Evolutionary conservation across 1,140 invertebrate genomes (phyloP).

Genomic region (Steinernema feltiae): DNA sequence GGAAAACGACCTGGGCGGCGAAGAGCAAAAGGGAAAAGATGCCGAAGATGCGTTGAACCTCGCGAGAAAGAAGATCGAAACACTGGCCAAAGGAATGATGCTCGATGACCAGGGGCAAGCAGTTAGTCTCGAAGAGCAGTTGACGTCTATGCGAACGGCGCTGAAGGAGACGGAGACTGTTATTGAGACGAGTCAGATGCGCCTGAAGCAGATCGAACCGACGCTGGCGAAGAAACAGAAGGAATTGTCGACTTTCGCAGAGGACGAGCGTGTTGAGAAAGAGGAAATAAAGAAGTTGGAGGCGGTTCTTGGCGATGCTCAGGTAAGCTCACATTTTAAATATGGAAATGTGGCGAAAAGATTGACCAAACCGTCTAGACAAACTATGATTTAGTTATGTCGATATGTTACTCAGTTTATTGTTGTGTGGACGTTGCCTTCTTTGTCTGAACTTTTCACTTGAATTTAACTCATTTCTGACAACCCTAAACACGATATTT

Average conservation of each 20-base stretch:
- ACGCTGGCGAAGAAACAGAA: conserved; percentile 22
- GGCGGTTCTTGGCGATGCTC: neutral
- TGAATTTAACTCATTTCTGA: too few relatives aligned
- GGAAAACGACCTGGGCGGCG: conserved; percentile 22
- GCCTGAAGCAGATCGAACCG: conserved; percentile 19
- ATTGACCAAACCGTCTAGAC: too few relatives aligned
- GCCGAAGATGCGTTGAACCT: conserved; percentile 28
- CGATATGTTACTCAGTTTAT: too few relatives aligned
- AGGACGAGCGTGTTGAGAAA: neutral
- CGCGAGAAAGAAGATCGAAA: conserved; percentile 26
- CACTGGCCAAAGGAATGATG: conserved; percentile 33
- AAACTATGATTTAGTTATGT: too few relatives aligned
- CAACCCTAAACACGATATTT: too few relatives aligned
- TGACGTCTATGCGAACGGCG: conserved; percentile 15
- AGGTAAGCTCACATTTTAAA: neutral
- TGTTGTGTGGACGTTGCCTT: too few relatives aligned
- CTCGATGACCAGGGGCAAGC: conserved; percentile 35
- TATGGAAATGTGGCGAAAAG: neutral
- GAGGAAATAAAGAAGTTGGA: neutral
- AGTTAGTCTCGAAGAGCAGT: conserved; percentile 29
- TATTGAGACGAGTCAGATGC: conserved; percentile 17
- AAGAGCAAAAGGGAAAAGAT: conserved; percentile 31
- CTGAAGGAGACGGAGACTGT: conserved; percentile 1
- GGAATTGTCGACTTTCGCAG: neutral
- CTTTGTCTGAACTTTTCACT: too few relatives aligned